Percentiles rank a stretch among this genome's conserved stretches.
phyloP scores from a whole-genome alignment of 2,113 vertebrate genomes.

The Pluvianellus socialis region DNA sequence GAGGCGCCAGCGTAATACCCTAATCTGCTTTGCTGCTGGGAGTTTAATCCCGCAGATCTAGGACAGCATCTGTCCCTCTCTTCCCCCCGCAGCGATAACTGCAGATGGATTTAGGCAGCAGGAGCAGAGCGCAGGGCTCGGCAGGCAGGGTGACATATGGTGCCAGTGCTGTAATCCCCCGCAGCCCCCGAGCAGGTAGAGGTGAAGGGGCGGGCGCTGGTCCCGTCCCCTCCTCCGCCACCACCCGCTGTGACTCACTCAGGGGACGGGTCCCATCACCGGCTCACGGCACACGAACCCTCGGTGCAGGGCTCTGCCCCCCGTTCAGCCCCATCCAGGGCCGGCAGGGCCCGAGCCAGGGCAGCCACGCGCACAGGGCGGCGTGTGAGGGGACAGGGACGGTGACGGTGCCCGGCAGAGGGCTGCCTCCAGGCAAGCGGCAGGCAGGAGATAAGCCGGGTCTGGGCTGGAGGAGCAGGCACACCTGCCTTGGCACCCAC shows the following conservation, averaged over 20 bases:
- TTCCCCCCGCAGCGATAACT: neutral
- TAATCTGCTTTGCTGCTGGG: constrained; percentile 76
- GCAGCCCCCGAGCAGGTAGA: neutral
- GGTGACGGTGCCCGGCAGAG: no score
- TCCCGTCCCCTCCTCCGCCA: neutral
- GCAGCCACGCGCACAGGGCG: accelerated
- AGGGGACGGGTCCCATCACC: accelerated
- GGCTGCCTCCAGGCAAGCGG: neutral
- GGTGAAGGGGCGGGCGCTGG: neutral
- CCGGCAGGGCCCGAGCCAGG: neutral
- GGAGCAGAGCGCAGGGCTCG: neutral
- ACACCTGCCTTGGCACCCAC: neutral
- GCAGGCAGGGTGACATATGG: constrained; percentile 5
- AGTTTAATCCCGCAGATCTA: constrained; percentile 75
- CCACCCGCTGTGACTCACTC: accelerated
- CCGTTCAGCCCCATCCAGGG: neutral
- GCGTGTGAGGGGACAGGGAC: no score
- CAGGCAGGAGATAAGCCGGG: neutral
- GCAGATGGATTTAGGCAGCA: neutral
- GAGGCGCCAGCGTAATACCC: constrained; percentile 52
- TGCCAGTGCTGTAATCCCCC: neutral
- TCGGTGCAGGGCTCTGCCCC: neutral
- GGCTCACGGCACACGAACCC: accelerated
- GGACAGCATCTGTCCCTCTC: constrained; percentile 75
- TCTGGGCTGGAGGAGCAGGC: accelerated